Evolutionary conservation across 2,888 invertebrate genomes (phyloP).

Genomic region (Agrochola macilenta): DNA sequence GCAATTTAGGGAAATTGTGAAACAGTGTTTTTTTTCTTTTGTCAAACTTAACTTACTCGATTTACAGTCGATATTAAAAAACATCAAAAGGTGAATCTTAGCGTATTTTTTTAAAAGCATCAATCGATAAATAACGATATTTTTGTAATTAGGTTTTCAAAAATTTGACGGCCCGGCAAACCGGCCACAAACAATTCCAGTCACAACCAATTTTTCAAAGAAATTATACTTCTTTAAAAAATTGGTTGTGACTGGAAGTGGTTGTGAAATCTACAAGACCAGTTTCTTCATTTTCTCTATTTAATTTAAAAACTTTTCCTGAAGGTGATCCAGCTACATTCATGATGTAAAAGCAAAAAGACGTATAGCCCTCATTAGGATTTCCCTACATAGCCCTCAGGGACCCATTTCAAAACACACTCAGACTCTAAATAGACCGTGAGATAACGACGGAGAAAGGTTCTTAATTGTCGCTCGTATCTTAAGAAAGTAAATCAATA

Average conservation of each 20-base stretch:
- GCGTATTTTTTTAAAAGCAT: background rate
- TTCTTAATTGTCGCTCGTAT: constrained; percentile 64
- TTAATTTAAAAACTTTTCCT: constrained; percentile 5
- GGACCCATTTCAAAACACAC: constrained; percentile 47
- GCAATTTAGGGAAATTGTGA: background rate
- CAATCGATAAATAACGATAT: background rate
- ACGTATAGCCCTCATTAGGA: constrained; percentile 31
- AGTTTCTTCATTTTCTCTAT: background rate
- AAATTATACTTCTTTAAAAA: no score
- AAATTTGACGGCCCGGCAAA: background rate
- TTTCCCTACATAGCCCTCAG: constrained; percentile 15
- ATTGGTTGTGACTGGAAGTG: no score
- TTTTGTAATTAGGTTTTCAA: background rate
- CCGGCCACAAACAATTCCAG: no score
- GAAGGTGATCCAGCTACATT: background rate
- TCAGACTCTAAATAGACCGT: constrained; percentile 42
- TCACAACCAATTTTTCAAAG: no score
- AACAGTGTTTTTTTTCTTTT: background rate
- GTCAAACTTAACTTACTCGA: background rate
- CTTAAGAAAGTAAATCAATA: constrained; percentile 65
- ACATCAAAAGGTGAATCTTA: background rate
- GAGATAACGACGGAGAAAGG: constrained; percentile 53
- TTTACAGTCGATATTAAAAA: constrained; percentile 3
- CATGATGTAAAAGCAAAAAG: constrained; percentile 16
- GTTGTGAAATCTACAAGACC: background rate